These are phyloP conservation scores for Myocastor coypus DNA, from an alignment of 2,113 vertebrate genomes.

Conservation along the genomic window DNA sequence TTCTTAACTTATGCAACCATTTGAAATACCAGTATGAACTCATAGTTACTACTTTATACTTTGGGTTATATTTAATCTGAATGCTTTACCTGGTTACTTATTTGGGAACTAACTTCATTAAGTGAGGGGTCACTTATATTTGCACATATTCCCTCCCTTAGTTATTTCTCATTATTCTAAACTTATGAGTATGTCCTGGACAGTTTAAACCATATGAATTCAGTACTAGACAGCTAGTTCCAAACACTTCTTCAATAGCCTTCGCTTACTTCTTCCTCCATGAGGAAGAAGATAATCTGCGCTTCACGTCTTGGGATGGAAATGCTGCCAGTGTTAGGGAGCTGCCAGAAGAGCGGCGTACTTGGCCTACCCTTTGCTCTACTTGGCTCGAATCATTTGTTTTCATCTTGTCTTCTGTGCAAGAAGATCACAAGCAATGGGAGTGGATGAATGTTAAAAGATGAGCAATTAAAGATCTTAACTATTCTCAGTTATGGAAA, in stretches of 20 bases:
- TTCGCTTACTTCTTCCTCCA: background rate
- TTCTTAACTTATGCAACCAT: background rate
- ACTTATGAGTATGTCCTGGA: background rate
- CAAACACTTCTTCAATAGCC: background rate
- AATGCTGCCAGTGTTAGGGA: constrained; percentile 5
- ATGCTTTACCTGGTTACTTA: background rate
- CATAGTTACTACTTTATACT: background rate
- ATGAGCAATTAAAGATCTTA: background rate
- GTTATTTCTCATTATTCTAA: background rate
- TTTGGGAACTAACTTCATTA: background rate
- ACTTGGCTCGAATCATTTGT: background rate
- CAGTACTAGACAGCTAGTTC: background rate
- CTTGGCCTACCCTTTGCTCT: background rate
- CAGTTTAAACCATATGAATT: background rate
- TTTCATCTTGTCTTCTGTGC: background rate
- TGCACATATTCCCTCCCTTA: background rate
- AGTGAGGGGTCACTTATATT: background rate
- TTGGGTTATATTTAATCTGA: background rate
- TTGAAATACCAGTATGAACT: background rate
- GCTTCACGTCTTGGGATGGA: background rate
- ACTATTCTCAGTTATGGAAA: constrained; percentile 28
- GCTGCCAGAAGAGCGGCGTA: background rate
- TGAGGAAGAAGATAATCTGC: background rate
- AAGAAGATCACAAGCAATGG: background rate
- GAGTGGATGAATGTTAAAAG: background rate